A percentile compares a stretch with the other conserved stretches of the same genome.
phyloP scores from a whole-genome alignment of 2,113 vertebrate species.

The Callaeas wilsoni region DNA sequence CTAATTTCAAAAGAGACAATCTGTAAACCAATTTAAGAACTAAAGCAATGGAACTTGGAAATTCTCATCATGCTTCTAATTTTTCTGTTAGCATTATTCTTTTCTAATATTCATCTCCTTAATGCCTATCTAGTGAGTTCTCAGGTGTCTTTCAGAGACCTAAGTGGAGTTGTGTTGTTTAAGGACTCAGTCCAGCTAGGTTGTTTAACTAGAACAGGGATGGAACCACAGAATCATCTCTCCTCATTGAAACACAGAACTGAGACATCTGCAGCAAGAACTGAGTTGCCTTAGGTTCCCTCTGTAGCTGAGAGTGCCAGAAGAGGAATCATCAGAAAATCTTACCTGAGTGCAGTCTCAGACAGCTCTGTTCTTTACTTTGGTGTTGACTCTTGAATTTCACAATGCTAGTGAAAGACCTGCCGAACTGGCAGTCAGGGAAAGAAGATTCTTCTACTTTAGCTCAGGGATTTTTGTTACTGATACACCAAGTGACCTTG shows the following conservation, averaged over 20 bases:
- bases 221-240: not conserved
- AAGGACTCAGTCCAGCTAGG: not conserved
- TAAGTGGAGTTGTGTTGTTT: not conserved
- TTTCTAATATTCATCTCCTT: not conserved
- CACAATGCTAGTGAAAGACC: not conserved
- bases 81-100: not conserved
- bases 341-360: not conserved
- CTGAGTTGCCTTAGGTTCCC: not conserved
- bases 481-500: not conserved
- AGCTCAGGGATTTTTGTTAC: slow-evolving; percentile 2
- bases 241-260: not conserved
- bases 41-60: not conserved
- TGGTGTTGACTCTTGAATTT: not conserved
- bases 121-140: not conserved
- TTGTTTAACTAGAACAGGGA: not conserved
- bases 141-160: not conserved
- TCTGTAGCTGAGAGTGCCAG: not conserved
- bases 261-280: not conserved
- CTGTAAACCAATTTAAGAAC: slow-evolving; percentile 48
- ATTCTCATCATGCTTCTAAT: not conserved
- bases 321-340: not conserved
- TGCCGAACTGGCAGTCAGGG: not conserved
- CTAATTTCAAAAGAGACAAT: slow-evolving; percentile 23
- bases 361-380: not conserved
- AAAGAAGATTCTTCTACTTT: not conserved